These are phyloP conservation scores for Melanotaenia nigrans DNA, from an alignment of 2,797 vertebrate genomes.

Conservation along the genomic window DNA sequence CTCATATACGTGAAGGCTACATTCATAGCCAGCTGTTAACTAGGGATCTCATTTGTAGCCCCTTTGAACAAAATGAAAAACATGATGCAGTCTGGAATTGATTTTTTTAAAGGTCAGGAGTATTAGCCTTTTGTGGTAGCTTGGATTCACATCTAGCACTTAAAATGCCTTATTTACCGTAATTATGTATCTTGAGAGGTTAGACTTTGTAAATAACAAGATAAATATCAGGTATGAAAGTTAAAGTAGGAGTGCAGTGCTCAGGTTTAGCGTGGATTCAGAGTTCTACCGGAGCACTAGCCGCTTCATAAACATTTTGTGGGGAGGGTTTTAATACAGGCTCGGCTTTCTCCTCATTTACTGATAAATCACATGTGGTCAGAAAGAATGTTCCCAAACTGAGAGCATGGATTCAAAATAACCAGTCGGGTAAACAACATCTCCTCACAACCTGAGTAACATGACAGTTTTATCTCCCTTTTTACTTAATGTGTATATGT, in stretches of 20 bases:
- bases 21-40: conserved; percentile 25
- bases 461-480: conserved; percentile 6
- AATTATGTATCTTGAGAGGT: conserved; percentile 31
- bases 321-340: conserved; percentile 17
- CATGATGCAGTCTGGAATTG: conserved; percentile 31
- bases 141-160: conserved; percentile 13
- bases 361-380: conserved; percentile 60
- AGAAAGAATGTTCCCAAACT: conserved; percentile 49
- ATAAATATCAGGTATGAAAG: conserved; percentile 28
- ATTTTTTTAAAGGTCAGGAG: conserved; percentile 59
- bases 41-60: conserved; percentile 39
- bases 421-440: conserved; percentile 40
- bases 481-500: no score
- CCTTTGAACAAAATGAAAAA: conserved; percentile 12
- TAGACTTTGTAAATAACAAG: conserved; percentile 38
- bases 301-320: conserved; percentile 14
- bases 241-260: background rate
- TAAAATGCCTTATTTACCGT: conserved; percentile 47
- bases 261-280: conserved; percentile 5
- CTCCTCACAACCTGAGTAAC: conserved; percentile 29
- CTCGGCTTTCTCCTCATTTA: conserved; percentile 43
- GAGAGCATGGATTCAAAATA: conserved; percentile 60
- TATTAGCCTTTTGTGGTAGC: conserved; percentile 37
- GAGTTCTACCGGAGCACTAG: conserved; percentile 16
- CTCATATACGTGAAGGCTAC: conserved; percentile 26